Conservation (phyloP, 2,113 vertebrate genomes). For the Microcebus jonahi region DNA sequence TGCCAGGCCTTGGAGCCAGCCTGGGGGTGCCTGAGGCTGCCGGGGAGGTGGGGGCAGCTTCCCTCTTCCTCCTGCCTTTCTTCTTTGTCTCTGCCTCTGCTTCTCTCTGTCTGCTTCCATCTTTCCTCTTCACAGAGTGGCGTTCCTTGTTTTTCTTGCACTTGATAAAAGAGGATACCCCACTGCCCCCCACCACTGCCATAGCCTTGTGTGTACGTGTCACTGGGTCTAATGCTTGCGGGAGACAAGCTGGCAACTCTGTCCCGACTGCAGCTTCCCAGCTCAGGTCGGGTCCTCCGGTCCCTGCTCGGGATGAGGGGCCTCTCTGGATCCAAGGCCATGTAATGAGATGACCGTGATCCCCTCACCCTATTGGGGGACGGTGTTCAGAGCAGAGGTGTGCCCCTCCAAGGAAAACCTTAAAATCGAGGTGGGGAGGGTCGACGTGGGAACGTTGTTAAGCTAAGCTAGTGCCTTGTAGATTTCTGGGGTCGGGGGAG, state of each 20-base stretch:
- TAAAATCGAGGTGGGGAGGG: not conserved
- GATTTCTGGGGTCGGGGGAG: not conserved
- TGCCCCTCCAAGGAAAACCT: not conserved
- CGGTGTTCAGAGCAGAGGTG: not conserved
- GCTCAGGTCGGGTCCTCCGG: not conserved
- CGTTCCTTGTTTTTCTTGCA: not conserved
- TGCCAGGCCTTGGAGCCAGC: not conserved
- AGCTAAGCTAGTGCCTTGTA: not conserved
- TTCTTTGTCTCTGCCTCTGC: not conserved
- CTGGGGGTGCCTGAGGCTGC: not conserved
- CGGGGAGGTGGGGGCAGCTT: too few relatives aligned
- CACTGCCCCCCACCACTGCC: not conserved
- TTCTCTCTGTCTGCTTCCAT: accelerated
- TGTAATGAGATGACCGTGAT: not conserved
- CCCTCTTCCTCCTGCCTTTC: not conserved
- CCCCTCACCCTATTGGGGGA: not conserved
- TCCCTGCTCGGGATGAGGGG: not conserved
- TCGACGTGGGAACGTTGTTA: accelerated
- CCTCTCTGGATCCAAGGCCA: not conserved
- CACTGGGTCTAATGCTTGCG: not conserved
- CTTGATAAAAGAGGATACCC: not conserved
- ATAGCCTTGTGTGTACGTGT: not conserved
- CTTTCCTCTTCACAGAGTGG: not conserved
- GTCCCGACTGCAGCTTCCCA: not conserved
- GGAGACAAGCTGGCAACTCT: not conserved